Evolutionary conservation across 2,797 vertebrate genomes (phyloP).

Genomic region (Hybognathus amarus): DNA sequence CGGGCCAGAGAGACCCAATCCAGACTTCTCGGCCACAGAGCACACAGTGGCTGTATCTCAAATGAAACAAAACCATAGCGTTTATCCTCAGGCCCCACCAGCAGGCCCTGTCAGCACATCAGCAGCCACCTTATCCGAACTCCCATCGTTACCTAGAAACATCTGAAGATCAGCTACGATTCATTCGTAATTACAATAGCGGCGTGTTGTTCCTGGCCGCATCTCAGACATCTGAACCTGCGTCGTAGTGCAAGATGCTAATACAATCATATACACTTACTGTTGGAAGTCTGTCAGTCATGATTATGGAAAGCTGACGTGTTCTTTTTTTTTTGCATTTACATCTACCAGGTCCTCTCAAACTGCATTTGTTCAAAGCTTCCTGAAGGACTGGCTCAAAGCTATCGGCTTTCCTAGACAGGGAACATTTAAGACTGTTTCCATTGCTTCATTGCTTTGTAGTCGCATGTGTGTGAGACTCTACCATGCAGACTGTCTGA

Average conservation of each 20-base stretch:
- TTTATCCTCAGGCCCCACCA: conserved; percentile 22
- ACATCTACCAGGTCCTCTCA: conserved; percentile 32
- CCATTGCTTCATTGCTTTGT: conserved; percentile 47
- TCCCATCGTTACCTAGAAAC: conserved; percentile 9
- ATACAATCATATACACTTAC: conserved; percentile 12
- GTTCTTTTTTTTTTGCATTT: background rate
- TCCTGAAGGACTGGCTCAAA: conserved; percentile 31
- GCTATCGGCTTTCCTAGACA: conserved; percentile 34
- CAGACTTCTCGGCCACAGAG: conserved; percentile 71
- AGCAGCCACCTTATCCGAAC: conserved; percentile 37
- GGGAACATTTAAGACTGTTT: conserved; percentile 34
- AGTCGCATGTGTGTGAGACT: conserved; percentile 37
- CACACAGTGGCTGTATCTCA: conserved; percentile 57
- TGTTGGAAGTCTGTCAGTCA: conserved; percentile 31
- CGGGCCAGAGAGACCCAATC: conserved; percentile 50
- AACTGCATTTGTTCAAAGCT: conserved; percentile 35
- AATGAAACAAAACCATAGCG: conserved; percentile 71
- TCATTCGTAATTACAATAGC: conserved; percentile 11
- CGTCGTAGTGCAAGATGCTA: conserved; percentile 15
- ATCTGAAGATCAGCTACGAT: conserved; percentile 25
- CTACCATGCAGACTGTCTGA: conserved; percentile 44
- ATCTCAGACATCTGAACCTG: conserved; percentile 28
- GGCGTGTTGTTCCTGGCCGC: conserved; percentile 38
- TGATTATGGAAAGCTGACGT: background rate
- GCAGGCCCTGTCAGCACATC: conserved; percentile 45